Evolutionary conservation across 2,888 invertebrate genomes (phyloP).

Genomic region (Chorisops tibialis): DNA sequence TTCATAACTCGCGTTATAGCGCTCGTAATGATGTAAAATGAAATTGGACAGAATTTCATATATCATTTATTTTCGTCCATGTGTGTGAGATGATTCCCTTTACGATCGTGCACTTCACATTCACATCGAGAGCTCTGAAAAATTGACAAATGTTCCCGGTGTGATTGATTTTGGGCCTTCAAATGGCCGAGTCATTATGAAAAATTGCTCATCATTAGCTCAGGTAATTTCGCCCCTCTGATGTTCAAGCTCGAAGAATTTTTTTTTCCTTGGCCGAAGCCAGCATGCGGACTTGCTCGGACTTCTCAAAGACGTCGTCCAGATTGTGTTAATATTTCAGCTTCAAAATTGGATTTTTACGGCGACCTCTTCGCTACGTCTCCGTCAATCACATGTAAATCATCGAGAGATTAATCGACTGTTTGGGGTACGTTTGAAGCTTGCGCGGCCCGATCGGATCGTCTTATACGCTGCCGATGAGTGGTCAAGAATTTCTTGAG

Average conservation of each 20-base stretch:
- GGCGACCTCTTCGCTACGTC: slow-evolving; percentile 40
- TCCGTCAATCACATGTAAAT: slow-evolving; percentile 50
- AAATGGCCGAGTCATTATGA: slow-evolving; percentile 39
- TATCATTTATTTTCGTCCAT: no score
- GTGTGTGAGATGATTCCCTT: neutral
- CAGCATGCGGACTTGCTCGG: neutral
- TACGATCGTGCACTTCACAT: neutral
- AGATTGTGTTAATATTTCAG: slow-evolving; percentile 28
- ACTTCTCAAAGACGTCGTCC: neutral
- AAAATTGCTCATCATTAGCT: slow-evolving; percentile 40
- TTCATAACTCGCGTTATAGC: neutral
- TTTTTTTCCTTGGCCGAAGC: slow-evolving; percentile 1
- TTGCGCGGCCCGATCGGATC: neutral
- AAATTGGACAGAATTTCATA: neutral
- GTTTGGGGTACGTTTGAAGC: slow-evolving; percentile 45
- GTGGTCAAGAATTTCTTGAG: no score
- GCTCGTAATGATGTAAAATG: neutral
- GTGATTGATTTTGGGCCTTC: slow-evolving; percentile 36
- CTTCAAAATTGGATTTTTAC: slow-evolving; percentile 31
- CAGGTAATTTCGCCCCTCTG: slow-evolving; percentile 30
- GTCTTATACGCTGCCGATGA: neutral
- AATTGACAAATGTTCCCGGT: slow-evolving; percentile 36
- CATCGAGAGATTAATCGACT: slow-evolving; percentile 50
- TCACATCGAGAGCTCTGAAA: slow-evolving; percentile 6
- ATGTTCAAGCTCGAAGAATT: neutral